Evolutionary conservation across 2,797 vertebrate genomes (phyloP), one percentile per base, ranked within the genome.

Genomic region (Cottoperca gobio): DNA sequence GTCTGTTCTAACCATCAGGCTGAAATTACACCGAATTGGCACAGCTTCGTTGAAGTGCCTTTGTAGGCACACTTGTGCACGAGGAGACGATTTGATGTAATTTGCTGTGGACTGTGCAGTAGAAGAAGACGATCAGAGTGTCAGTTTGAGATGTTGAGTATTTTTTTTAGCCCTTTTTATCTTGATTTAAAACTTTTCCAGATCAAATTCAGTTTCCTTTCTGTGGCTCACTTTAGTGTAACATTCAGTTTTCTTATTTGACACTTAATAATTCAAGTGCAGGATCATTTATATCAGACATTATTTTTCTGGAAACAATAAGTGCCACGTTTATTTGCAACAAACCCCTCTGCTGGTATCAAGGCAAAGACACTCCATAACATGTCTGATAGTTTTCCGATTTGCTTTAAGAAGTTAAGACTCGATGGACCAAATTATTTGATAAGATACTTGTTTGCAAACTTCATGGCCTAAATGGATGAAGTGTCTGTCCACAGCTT

Each of bases 41-140:
- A 24, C 31, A 21, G n/a, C 6, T 39, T 23, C 31, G 37, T 33
- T 64, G 37, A 21, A 71, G 70, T 24, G 71, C 73, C 64, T 70
- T 42, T 71, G 54, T 74, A 42, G 53, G 59, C 42, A 43, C 45
- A 33, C 46, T 14, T 31, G 60, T 46, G 63, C n/a, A 21, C 12
- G 2, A 45, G 35, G 59, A 74, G 66, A 59, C 11, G 11, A 6
- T 64, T 28, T 24, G 28, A 13, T 62, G 71, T 60, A 11, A 2
- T 73, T 10, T 61, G 2, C 33, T n/a, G 19, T 37, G 33, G 57
- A 79, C 24, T 73, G 49, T 55, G 21, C 35, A 26, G 33, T 13
- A 68, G 65, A 66, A 52, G 39, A 64, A 79, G 72, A 73, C 43
- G 61, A 42, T 37, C 26, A 52, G 70, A 62, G 23, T 62, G 54